phyloP scores from a whole-genome alignment of 2,888 invertebrate species.

The Drosophila antonietae region DNA sequence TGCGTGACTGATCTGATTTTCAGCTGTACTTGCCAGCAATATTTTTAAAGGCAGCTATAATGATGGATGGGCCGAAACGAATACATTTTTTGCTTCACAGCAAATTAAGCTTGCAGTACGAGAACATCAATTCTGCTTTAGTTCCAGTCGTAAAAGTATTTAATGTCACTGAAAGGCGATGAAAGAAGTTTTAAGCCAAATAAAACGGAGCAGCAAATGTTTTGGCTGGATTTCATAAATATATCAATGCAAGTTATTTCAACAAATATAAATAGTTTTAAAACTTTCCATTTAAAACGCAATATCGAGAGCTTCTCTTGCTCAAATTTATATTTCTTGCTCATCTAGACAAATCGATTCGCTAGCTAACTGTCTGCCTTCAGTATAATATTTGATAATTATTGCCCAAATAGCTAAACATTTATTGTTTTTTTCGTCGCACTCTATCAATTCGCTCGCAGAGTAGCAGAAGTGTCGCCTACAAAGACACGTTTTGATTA shows the following conservation, averaged over 20 bases:
- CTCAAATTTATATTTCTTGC: neutral
- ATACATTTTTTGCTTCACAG: conserved; percentile 1
- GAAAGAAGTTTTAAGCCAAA: neutral
- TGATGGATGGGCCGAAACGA: neutral
- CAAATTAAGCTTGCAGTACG: neutral
- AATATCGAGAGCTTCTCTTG: neutral
- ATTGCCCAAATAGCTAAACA: neutral
- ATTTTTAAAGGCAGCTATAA: conserved; percentile 8
- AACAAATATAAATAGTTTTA: neutral
- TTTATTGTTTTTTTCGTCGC: neutral
- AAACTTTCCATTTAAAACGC: too few species aligned
- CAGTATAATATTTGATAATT: neutral
- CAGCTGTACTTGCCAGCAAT: conserved; percentile 11
- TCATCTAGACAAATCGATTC: neutral
- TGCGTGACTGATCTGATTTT: conserved; percentile 44
- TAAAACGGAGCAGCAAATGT: neutral
- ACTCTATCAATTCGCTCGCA: neutral
- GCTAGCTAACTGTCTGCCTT: neutral
- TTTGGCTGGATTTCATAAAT: neutral
- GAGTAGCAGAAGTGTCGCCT: neutral
- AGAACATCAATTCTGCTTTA: neutral
- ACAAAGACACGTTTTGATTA: neutral
- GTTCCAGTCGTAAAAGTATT: neutral
- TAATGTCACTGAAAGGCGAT: too few species aligned
- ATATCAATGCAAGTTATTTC: neutral